Percentiles rank a stretch among this genome's conserved stretches.
Conservation (phyloP, 2,113 vertebrate genomes). For the Tamias sibiricus region DNA sequence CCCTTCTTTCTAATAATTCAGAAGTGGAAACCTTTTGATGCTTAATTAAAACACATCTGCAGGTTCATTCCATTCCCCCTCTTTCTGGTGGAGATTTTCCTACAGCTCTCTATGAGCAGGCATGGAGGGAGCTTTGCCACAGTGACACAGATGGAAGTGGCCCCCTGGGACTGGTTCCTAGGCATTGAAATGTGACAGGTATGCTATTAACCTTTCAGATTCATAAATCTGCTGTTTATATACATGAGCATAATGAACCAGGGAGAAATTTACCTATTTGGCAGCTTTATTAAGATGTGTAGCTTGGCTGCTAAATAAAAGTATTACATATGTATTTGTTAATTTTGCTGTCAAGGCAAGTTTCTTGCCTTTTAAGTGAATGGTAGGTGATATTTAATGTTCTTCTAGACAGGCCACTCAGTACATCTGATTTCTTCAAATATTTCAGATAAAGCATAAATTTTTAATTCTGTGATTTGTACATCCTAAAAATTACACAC, state of each 20-base stretch:
- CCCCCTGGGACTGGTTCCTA: not conserved
- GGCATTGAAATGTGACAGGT: not conserved
- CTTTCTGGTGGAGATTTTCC: not conserved
- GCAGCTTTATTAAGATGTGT: slow-evolving; percentile 47
- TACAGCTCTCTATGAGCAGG: not conserved
- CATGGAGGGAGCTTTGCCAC: not conserved
- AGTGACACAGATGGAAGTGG: not conserved
- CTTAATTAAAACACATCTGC: not conserved
- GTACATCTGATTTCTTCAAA: not conserved
- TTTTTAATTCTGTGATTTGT: too few species aligned
- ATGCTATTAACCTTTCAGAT: not conserved
- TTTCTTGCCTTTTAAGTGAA: not conserved
- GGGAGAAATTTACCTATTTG: slow-evolving; percentile 33
- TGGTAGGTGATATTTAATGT: not conserved
- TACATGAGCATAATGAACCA: not conserved
- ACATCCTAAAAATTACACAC: too few species aligned
- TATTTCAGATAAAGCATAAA: not conserved
- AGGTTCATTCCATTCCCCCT: not conserved
- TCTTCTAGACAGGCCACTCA: not conserved
- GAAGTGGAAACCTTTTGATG: not conserved
- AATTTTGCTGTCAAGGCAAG: not conserved
- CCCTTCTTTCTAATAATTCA: not conserved
- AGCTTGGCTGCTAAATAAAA: not conserved
- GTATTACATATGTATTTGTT: not conserved
- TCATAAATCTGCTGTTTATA: not conserved